Conservation (phyloP, 2,888 invertebrate species). For the Philereme transversata region DNA sequence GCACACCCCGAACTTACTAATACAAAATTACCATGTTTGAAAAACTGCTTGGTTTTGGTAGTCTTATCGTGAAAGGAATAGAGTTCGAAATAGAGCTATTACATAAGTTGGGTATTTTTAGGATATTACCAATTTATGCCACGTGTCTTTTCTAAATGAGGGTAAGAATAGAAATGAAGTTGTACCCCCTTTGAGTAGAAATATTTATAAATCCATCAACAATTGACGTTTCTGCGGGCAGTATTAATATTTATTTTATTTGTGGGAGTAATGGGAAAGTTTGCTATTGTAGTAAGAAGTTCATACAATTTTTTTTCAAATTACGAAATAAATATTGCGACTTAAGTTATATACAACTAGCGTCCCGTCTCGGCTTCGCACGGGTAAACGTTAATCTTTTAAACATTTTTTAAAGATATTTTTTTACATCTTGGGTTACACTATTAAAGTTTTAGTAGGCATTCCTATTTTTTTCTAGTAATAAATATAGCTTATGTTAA, state of each 20-base stretch:
- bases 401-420: too few relatives aligned
- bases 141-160: conserved; percentile 44
- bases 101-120: conserved; percentile 33
- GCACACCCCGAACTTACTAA: conserved; percentile 34
- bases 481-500: too few relatives aligned
- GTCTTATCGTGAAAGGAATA: conserved; percentile 15
- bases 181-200: conserved; percentile 38
- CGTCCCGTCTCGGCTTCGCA: too few relatives aligned
- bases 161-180: conserved; percentile 39
- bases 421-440: too few relatives aligned
- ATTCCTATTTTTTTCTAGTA: too few relatives aligned
- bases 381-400: too few relatives aligned
- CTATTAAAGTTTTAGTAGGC: too few relatives aligned
- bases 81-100: conserved; percentile 20
- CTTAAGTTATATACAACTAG: not conserved
- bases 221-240: conserved; percentile 41
- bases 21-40: conserved; percentile 14
- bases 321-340: too few relatives aligned
- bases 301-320: too few relatives aligned
- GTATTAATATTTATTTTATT: conserved; percentile 17
- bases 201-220: conserved; percentile 44
- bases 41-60: not conserved
- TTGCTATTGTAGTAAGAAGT: not conserved
- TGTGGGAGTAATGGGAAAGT: conserved; percentile 2
- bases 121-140: conserved; percentile 52